A percentile compares a stretch with the other conserved stretches of the same genome.
Evolutionary conservation across 2,113 vertebrate species (phyloP).

Genomic region (Barnardius zonarius): DNA sequence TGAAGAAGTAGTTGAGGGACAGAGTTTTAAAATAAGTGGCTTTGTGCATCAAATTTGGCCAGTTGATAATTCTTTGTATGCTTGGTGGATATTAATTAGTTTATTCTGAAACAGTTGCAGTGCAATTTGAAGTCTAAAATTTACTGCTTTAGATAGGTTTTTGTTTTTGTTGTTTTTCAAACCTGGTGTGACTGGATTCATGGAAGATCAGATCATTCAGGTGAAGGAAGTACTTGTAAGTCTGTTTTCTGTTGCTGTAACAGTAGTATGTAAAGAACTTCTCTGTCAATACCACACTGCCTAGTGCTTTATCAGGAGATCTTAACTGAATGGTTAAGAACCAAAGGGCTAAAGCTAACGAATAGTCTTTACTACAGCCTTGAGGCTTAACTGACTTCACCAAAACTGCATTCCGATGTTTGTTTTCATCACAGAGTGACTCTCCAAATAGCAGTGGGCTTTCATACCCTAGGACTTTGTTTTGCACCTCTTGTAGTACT

Average conservation of each 20-base stretch:
- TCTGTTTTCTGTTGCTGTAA: not conserved
- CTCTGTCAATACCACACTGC: conserved; percentile 10
- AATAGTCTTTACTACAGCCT: conserved; percentile 51
- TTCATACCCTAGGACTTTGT: not conserved
- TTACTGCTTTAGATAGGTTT: not conserved
- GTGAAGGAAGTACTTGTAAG: conserved; percentile 47
- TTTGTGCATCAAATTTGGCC: not conserved
- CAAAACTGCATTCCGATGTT: conserved; percentile 19
- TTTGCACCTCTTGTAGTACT: not conserved
- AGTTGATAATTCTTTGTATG: not conserved
- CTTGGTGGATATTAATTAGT: not conserved
- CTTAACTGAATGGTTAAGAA: conserved; percentile 56
- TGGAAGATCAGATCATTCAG: conserved; percentile 13
- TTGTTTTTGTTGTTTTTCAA: not conserved
- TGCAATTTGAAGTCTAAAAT: conserved; percentile 28
- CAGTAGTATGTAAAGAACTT: conserved; percentile 5
- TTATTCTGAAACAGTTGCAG: conserved; percentile 41
- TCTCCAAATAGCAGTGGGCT: not conserved
- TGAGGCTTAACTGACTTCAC: conserved; percentile 41
- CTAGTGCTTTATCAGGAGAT: conserved; percentile 47
- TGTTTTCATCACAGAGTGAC: not conserved
- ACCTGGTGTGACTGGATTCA: not conserved
- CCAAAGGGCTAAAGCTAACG: conserved; percentile 66
- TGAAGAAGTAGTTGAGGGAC: not conserved
- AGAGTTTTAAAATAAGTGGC: not conserved